A percentile compares a stretch with the other conserved stretches of the same genome.
These are phyloP conservation scores for Plebejus anna DNA, from an alignment of 2,888 invertebrate species.

Conservation along the genomic window DNA sequence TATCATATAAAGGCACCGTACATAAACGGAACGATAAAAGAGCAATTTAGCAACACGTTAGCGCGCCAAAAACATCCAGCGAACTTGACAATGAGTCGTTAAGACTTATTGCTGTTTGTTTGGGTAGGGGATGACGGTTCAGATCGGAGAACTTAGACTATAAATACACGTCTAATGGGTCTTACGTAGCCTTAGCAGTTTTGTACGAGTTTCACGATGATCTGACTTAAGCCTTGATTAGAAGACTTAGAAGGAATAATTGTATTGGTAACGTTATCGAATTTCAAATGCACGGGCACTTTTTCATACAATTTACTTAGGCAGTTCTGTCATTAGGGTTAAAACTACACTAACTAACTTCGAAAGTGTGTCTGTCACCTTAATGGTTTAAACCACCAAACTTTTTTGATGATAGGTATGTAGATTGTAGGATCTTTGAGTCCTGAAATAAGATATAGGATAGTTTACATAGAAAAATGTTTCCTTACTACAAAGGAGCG, in stretches of 20 bases:
- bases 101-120: slow-evolving; percentile 66
- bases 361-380: no score
- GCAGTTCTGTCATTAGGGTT: no score
- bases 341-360: no score
- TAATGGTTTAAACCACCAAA: no score
- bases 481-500: background rate
- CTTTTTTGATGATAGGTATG: background rate
- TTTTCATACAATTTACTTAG: no score
- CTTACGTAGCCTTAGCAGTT: background rate
- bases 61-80: slow-evolving; percentile 57
- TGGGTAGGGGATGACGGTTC: slow-evolving; percentile 61
- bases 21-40: slow-evolving; percentile 30
- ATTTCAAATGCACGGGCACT: background rate
- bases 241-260: background rate
- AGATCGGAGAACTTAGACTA: slow-evolving; percentile 50
- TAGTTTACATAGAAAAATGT: background rate
- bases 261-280: background rate
- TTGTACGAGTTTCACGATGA: background rate
- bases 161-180: background rate
- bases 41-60: slow-evolving; percentile 54
- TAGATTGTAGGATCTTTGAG: background rate
- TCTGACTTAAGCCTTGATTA: background rate
- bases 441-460: background rate
- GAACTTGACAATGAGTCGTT: slow-evolving; percentile 71
- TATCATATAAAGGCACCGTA: slow-evolving; percentile 28